Base-by-base conservation (phyloP, 2,797 vertebrate genomes). In the Intellagama lesueurii region DNA sequence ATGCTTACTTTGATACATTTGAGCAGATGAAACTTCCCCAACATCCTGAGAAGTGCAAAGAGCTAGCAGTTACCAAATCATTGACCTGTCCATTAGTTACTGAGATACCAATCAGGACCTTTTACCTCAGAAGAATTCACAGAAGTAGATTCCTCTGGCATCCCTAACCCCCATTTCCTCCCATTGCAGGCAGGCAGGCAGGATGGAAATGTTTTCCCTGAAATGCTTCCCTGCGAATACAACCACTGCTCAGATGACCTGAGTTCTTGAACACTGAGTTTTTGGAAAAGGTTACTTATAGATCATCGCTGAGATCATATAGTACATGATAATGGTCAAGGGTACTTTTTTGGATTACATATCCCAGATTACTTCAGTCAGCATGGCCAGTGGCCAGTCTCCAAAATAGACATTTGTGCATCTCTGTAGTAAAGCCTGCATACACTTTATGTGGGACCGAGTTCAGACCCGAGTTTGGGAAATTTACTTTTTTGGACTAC, bases 271-370 rank as follows among this genome's bases (percentile, higher is more conserved):
- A 7, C n/a, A 83, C 35, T 83, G 73, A 7, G 14, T 56, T 88
- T 87, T 76, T 77, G n/a, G 3, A 35, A 17, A 30, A 78, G 56
- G 16, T 68, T 89, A 30, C n/a, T 89, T 87, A 60, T 78, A 85
- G 87, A 40, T 35, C 60, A 84, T 32, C 16, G 14, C 16, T 73
- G 30, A 7, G 16, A 17, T 89, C 72, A 56, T 64, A 60, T 30
- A 52, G 75, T 72, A 72, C 30, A 24, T 87, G 76, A 88, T 87
- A 52, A 5, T 52, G 49, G 49, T 5, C 49, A 52, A 52, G 49
- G 49, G 49, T 5, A 52, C 5, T 52, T 52, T 11, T 52, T 52
- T 52, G 49, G n/a, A n/a, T n/a, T n/a, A 52, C 49, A 52, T n/a
- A 52, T 52, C 49, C 5, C 49, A 52, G 49, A 52, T 5, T 11